Percentiles rank a stretch among this genome's conserved stretches.
phyloP scores from a whole-genome alignment of 2,797 vertebrate genomes.

The Acropternis orthonyx region DNA sequence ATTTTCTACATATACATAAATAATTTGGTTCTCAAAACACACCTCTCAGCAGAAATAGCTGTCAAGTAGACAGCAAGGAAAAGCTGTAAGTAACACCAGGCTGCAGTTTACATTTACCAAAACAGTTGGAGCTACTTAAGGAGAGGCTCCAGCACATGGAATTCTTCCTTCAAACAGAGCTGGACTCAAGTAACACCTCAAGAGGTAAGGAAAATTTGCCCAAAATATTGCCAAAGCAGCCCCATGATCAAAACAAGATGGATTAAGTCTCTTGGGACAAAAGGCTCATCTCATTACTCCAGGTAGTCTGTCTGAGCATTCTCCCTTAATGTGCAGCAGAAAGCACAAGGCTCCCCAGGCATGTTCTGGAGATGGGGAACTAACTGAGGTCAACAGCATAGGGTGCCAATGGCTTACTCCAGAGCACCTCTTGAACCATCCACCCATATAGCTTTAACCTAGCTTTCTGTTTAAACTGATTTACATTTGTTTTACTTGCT shows the following conservation, averaged over 20 bases:
- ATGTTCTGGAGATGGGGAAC: background rate
- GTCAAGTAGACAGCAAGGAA: background rate
- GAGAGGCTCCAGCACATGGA: background rate
- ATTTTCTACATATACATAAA: background rate
- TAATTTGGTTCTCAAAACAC: background rate
- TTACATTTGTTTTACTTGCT: background rate
- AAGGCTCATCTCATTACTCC: background rate
- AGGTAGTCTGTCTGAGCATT: background rate
- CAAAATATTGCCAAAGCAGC: background rate
- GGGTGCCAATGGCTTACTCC: background rate
- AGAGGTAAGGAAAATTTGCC: background rate
- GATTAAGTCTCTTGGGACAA: background rate
- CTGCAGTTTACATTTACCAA: background rate
- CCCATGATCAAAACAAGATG: background rate
- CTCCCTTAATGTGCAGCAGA: background rate
- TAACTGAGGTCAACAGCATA: background rate
- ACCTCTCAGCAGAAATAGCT: background rate
- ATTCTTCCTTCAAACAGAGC: background rate
- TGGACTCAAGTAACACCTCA: background rate
- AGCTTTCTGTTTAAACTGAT: background rate
- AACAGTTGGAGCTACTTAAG: slow-evolving; percentile 1
- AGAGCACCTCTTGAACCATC: background rate
- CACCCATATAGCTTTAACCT: background rate
- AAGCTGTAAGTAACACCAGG: background rate
- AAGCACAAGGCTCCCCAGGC: background rate